These are phyloP conservation scores for Galbula dea DNA, from an alignment of 2,113 vertebrate genomes.

Conservation along the genomic window DNA sequence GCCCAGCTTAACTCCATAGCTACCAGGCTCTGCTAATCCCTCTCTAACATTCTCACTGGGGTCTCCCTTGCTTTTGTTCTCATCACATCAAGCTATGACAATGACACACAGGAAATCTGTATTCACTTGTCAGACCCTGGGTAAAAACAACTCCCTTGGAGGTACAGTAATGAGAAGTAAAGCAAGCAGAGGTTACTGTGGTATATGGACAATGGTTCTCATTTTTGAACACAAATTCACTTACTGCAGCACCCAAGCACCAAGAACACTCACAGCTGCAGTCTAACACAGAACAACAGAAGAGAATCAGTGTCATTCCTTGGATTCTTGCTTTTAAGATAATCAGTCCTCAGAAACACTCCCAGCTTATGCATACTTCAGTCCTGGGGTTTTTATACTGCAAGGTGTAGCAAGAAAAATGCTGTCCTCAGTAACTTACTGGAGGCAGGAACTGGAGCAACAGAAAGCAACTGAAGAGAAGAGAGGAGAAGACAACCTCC, in stretches of 20 bases:
- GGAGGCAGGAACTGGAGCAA: neutral
- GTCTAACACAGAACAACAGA: neutral
- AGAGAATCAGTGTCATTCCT: neutral
- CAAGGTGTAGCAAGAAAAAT: neutral
- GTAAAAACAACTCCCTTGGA: neutral
- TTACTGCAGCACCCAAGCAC: neutral
- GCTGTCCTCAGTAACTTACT: neutral
- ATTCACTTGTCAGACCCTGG: neutral
- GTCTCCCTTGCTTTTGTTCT: constrained; percentile 36
- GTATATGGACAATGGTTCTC: neutral
- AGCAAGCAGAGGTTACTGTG: neutral
- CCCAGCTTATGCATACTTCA: neutral
- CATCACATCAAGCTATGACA: neutral
- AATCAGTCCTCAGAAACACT: neutral
- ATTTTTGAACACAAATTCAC: neutral
- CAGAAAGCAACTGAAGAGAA: neutral
- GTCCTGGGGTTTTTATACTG: neutral
- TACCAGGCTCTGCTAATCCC: constrained; percentile 54
- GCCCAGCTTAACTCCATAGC: constrained; percentile 56
- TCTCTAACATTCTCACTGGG: constrained; percentile 7
- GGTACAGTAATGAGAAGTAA: neutral
- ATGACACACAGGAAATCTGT: neutral
- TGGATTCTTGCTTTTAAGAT: neutral
- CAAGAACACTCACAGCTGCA: neutral
- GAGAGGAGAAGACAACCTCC: no score